Evolutionary conservation across 2,797 vertebrate genomes (phyloP).

Genomic region (Nothura maculosa): DNA sequence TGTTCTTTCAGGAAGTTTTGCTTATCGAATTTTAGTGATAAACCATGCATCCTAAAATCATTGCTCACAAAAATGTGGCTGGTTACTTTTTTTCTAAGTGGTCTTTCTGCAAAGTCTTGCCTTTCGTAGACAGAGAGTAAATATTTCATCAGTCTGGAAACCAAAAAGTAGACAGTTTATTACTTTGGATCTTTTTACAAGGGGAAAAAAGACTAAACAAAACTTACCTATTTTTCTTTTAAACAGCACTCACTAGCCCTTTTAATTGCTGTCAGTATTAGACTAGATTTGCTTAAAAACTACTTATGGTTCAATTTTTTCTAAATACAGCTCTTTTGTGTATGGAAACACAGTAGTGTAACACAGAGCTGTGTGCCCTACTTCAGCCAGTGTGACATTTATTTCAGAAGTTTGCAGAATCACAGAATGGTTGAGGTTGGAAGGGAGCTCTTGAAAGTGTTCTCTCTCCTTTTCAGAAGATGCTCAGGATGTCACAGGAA

Average conservation of each 20-base stretch:
- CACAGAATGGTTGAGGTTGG: too few relatives aligned
- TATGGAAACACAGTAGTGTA: not conserved
- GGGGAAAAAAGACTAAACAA: not conserved
- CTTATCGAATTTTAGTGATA: not conserved
- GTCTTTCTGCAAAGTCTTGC: not conserved
- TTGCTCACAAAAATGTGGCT: not conserved
- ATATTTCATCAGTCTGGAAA: not conserved
- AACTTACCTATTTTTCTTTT: not conserved
- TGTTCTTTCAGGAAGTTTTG: not conserved
- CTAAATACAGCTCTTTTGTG: not conserved
- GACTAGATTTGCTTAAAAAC: not conserved
- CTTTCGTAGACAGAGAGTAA: not conserved
- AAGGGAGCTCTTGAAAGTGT: not conserved
- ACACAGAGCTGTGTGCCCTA: not conserved
- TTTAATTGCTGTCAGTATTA: not conserved
- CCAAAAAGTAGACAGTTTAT: not conserved
- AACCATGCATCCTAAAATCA: not conserved
- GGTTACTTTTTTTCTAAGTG: not conserved
- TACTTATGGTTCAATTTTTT: not conserved
- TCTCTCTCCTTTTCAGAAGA: not conserved
- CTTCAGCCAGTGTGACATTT: not conserved
- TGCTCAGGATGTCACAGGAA: not conserved
- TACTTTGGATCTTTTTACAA: not conserved
- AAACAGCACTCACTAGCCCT: not conserved
- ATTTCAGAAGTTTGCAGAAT: not conserved